phyloP scores from a whole-genome alignment of 2,888 invertebrate genomes.

The Chalcis sispes region DNA sequence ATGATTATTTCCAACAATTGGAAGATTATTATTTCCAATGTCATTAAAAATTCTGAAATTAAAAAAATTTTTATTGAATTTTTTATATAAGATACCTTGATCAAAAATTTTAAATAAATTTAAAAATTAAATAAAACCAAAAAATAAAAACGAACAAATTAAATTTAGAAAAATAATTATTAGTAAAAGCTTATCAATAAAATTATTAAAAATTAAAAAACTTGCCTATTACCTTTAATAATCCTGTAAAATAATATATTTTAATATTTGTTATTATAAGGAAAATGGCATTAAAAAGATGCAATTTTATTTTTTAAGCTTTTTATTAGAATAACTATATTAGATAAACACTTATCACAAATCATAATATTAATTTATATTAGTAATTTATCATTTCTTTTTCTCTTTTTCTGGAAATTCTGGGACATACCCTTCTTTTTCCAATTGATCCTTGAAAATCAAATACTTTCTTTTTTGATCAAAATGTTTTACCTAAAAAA shows the following conservation, averaged over 20 bases:
- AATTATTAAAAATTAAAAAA: constrained; percentile 21
- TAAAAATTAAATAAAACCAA: not conserved
- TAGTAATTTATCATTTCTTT: constrained; percentile 72
- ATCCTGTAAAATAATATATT: not conserved
- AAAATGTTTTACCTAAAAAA: constrained; percentile 87
- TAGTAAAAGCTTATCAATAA: constrained; percentile 20
- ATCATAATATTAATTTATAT: constrained; percentile 69
- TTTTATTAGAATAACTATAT: constrained; percentile 73
- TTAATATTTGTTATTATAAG: constrained; percentile 18
- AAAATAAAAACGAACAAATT: not conserved
- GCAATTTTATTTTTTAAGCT: constrained; percentile 53
- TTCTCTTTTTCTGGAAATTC: constrained; percentile 76
- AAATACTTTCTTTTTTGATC: constrained; percentile 92
- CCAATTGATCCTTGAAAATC: constrained; percentile 91
- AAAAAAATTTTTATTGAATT: constrained; percentile 21
- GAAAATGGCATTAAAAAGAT: constrained; percentile 34
- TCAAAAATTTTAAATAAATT: not conserved
- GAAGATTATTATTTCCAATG: not conserved
- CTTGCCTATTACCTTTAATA: constrained; percentile 22
- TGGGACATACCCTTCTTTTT: constrained; percentile 91
- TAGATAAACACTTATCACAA: constrained; percentile 58
- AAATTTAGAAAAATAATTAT: not conserved
- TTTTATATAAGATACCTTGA: not conserved
- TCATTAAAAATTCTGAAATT: constrained; percentile 28
- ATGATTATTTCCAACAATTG: no score